Evolutionary conservation across 2,797 vertebrate species (phyloP).

Genomic region (Podarcis lilfordi): DNA sequence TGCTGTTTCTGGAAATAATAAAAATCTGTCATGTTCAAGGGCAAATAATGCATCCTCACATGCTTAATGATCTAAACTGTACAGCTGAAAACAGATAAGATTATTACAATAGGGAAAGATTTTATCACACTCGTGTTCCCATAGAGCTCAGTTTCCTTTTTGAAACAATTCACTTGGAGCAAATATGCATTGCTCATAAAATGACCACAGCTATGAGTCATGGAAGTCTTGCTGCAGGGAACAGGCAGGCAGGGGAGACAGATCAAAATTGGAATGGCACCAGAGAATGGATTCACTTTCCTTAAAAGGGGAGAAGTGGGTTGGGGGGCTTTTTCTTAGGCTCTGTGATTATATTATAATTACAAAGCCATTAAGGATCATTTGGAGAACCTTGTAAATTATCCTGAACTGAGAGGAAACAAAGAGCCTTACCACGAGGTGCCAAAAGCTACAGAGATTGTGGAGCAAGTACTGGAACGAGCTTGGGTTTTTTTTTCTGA

Average conservation of each 20-base stretch:
- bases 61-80: slow-evolving; percentile 14
- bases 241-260: accelerated
- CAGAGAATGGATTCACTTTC: not conserved
- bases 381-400: slow-evolving; percentile 28
- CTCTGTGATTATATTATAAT: not conserved
- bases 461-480: not conserved
- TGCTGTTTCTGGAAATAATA: slow-evolving; percentile 3
- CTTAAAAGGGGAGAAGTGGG: not conserved
- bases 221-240: not conserved
- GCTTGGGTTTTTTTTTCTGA: not conserved
- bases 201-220: slow-evolving; percentile 3
- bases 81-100: not conserved
- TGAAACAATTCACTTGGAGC: slow-evolving; percentile 28
- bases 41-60: not conserved
- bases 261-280: not conserved
- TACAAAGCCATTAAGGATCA: not conserved
- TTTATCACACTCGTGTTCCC: slow-evolving; percentile 26
- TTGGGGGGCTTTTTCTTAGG: not conserved
- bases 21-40: not conserved
- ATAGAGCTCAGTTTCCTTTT: slow-evolving; percentile 27
- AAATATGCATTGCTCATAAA: slow-evolving; percentile 19
- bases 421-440: not conserved
- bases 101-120: slow-evolving; percentile 28
- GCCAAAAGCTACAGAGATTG: slow-evolving; percentile 18
- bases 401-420: not conserved